phyloP scores from a whole-genome alignment of 1,140 invertebrate species.

The Aphelenchoides avenae region DNA sequence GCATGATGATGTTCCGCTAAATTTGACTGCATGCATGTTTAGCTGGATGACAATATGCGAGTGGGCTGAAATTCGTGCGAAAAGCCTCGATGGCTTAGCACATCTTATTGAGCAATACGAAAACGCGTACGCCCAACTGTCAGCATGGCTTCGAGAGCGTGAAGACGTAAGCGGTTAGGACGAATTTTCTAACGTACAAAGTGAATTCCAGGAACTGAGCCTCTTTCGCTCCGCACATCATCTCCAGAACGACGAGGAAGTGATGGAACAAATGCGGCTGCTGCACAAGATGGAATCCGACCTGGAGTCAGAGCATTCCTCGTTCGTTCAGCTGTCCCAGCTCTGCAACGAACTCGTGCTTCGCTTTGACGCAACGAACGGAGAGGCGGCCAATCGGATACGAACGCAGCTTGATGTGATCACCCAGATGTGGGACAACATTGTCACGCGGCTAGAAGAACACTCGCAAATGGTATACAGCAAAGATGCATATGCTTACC shows the following conservation, averaged over 20 bases:
- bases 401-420: slow-evolving; percentile 35
- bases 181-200: slow-evolving; percentile 1
- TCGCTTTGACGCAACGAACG: slow-evolving; percentile 15
- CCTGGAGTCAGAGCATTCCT: slow-evolving; percentile 44
- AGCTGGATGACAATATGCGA: slow-evolving; percentile 49
- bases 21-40: background rate
- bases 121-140: slow-evolving; percentile 29
- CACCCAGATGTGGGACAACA: slow-evolving; percentile 54
- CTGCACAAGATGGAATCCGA: slow-evolving; percentile 41
- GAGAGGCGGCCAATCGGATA: slow-evolving; percentile 33
- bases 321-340: slow-evolving; percentile 52
- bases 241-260: slow-evolving; percentile 45
- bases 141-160: slow-evolving; percentile 37
- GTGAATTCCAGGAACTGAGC: slow-evolving; percentile 12
- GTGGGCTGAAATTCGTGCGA: slow-evolving; percentile 46
- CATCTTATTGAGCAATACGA: slow-evolving; percentile 44
- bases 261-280: slow-evolving; percentile 41
- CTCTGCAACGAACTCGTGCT: slow-evolving; percentile 43
- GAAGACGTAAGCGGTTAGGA: slow-evolving; percentile 25
- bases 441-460: slow-evolving; percentile 51
- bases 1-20: background rate
- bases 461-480: slow-evolving; percentile 48
- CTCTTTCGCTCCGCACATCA: slow-evolving; percentile 43
- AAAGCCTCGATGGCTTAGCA: slow-evolving; percentile 45
- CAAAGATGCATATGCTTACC: background rate